phyloP scores from a whole-genome alignment of 92 coral and sea anemone genomes.

The Paramuricea clavata region DNA sequence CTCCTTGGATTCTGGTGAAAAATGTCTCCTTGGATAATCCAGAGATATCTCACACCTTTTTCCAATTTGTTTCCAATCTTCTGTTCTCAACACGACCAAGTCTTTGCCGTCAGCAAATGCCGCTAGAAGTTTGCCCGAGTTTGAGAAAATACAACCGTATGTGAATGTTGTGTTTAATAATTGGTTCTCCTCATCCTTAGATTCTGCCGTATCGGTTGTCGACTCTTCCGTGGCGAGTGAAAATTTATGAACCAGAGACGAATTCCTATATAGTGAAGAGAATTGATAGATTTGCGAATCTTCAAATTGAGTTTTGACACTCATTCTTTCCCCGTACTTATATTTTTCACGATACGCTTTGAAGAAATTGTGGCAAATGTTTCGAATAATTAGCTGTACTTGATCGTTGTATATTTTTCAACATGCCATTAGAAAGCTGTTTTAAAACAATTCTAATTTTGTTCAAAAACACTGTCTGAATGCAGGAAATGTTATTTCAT shows the following conservation, averaged over 20 bases:
- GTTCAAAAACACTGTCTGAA: too few relatives aligned
- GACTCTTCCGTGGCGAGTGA: not conserved
- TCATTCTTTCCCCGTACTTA: too few relatives aligned
- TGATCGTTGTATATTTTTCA: too few relatives aligned
- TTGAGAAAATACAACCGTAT: conserved; percentile 70
- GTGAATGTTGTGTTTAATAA: not conserved
- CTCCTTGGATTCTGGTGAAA: too few relatives aligned
- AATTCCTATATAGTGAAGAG: conserved; percentile 18
- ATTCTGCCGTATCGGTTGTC: not conserved
- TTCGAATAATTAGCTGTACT: too few relatives aligned
- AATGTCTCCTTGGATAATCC: too few relatives aligned
- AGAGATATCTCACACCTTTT: conserved; percentile 71
- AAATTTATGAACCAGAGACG: conserved; percentile 4
- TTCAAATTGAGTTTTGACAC: too few relatives aligned
- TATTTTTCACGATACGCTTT: too few relatives aligned
- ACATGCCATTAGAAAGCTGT: not conserved
- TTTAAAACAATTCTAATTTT: too few relatives aligned
- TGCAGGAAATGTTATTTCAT: too few relatives aligned
- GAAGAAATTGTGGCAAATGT: too few relatives aligned
- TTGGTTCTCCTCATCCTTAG: not conserved
- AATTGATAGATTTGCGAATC: too few relatives aligned
- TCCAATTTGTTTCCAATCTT: conserved; percentile 78
- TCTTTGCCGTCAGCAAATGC: conserved; percentile 76
- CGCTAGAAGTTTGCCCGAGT: conserved; percentile 78
- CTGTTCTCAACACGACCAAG: conserved; percentile 78